Conservation (phyloP, 1,140 invertebrate species). For the Panagrolaimus sp. region DNA sequence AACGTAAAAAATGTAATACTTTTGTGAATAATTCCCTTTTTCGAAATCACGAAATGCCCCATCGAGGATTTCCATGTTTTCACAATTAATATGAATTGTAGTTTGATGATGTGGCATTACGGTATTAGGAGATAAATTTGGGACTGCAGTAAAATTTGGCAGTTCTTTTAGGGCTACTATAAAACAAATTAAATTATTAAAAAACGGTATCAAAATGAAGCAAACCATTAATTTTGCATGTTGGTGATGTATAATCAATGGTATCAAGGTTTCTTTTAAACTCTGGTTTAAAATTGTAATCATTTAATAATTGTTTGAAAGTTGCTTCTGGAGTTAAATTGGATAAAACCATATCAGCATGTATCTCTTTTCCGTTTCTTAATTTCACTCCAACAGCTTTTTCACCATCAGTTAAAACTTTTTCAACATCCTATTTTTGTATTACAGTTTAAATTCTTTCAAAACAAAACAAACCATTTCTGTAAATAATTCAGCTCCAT, state of each 20-base stretch:
- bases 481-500: slow-evolving; percentile 63
- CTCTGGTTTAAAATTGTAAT: slow-evolving; percentile 32
- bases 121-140: slow-evolving; percentile 54
- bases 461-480: slow-evolving; percentile 43
- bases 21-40: slow-evolving; percentile 59
- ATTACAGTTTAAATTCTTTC: background rate
- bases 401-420: slow-evolving; percentile 58
- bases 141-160: slow-evolving; percentile 64
- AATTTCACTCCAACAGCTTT: slow-evolving; percentile 61
- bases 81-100: slow-evolving; percentile 66
- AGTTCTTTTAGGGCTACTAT: slow-evolving; percentile 63
- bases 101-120: slow-evolving; percentile 63
- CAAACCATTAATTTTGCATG: slow-evolving; percentile 66
- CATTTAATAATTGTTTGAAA: slow-evolving; percentile 59
- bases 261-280: slow-evolving; percentile 54
- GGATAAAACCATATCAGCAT: slow-evolving; percentile 62
- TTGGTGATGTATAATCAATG: slow-evolving; percentile 65
- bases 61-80: slow-evolving; percentile 61
- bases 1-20: slow-evolving; percentile 41
- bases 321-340: slow-evolving; percentile 65
- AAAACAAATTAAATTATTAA: slow-evolving; percentile 25
- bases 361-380: slow-evolving; percentile 60
- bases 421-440: slow-evolving; percentile 58
- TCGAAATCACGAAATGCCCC: slow-evolving; percentile 61
- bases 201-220: background rate